phyloP scores from a whole-genome alignment of 2,797 vertebrate species.

The Acipenser oxyrinchus region DNA sequence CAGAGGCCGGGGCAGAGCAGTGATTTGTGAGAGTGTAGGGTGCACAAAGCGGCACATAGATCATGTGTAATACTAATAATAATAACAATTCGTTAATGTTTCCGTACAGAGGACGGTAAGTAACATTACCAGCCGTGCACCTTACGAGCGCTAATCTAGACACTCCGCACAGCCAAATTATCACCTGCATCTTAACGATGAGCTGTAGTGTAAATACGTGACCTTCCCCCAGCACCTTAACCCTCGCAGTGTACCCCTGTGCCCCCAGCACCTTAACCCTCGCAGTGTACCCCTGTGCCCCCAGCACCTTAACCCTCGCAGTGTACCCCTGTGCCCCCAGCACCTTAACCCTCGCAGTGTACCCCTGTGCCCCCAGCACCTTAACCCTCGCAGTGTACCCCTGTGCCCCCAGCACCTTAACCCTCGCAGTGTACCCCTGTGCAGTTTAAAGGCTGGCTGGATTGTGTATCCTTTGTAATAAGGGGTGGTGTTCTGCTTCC shows the following conservation, averaged over 20 bases:
- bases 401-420: not conserved
- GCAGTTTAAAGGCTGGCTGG: not conserved
- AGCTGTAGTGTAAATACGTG: no score
- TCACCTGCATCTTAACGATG: no score
- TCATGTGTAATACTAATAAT: no score
- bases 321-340: not conserved
- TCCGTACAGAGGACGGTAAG: no score
- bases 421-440: not conserved
- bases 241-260: not conserved
- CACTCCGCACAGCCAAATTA: no score
- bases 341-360: not conserved
- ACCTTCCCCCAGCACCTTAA: not conserved
- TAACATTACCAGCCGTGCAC: no score
- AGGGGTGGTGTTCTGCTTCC: slow-evolving; percentile 25
- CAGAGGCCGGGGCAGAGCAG: no score
- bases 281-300: not conserved
- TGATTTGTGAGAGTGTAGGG: no score
- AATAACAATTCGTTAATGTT: no score
- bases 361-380: no score
- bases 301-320: not conserved
- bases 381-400: not conserved
- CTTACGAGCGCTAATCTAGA: no score
- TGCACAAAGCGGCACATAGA: no score
- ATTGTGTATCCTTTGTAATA: not conserved
- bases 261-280: not conserved